Percentiles rank a stretch among this genome's conserved stretches.
These are phyloP conservation scores for Telmatherina bonti DNA, from an alignment of 2,797 vertebrate species.

Conservation along the genomic window DNA sequence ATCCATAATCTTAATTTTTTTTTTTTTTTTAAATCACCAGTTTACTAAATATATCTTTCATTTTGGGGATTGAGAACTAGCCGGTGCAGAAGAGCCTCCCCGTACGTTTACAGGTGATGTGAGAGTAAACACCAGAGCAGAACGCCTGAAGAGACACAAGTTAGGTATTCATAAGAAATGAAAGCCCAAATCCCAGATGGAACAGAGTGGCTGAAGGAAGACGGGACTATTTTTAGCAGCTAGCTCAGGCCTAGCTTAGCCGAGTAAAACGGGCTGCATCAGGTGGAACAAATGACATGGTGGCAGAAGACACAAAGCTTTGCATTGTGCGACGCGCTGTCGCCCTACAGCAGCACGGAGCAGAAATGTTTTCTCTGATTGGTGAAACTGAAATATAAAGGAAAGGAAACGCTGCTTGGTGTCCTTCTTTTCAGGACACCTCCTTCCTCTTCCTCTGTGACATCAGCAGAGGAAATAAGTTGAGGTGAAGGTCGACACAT, in stretches of 20 bases:
- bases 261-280: constrained; percentile 57
- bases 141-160: constrained; percentile 46
- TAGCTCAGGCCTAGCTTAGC: constrained; percentile 48
- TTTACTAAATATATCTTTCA: too few species aligned
- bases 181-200: constrained; percentile 74
- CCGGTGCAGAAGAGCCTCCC: constrained; percentile 1
- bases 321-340: not conserved
- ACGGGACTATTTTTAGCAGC: constrained; percentile 78
- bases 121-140: not conserved
- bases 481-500: constrained; percentile 22
- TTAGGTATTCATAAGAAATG: constrained; percentile 73
- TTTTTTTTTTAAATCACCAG: too few species aligned
- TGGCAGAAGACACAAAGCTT: constrained; percentile 30
- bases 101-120: constrained; percentile 22
- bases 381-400: not conserved
- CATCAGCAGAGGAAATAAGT: constrained; percentile 23
- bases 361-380: not conserved
- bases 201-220: constrained; percentile 70
- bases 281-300: constrained; percentile 54
- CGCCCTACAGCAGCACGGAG: not conserved
- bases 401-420: constrained; percentile 1
- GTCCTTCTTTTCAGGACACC: constrained; percentile 3
- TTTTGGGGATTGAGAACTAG: constrained; percentile 15
- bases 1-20: constrained; percentile 42
- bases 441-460: constrained; percentile 29